Conservation (phyloP, 2,797 vertebrate genomes). For the Schizopygopsis malacanthus region DNA sequence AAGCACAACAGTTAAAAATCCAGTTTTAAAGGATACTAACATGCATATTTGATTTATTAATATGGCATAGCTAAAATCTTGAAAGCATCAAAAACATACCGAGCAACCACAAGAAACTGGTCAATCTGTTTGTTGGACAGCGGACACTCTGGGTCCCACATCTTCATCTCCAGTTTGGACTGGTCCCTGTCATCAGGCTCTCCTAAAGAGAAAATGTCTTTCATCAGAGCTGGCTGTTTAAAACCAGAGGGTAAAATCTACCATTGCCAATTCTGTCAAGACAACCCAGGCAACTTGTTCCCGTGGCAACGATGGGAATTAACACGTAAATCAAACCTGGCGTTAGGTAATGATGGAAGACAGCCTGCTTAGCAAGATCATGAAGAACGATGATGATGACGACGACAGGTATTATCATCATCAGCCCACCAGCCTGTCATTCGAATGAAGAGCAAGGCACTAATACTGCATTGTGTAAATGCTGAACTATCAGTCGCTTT, state of each 20-base stretch:
- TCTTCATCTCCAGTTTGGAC: conserved; percentile 94
- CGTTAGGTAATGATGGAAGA: conserved; percentile 30
- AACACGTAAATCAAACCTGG: conserved; percentile 43
- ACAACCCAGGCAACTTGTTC: conserved; percentile 24
- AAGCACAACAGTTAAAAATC: neutral
- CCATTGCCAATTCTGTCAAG: conserved; percentile 21
- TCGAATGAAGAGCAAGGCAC: conserved; percentile 5
- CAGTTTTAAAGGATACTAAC: neutral
- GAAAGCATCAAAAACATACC: conserved; percentile 77
- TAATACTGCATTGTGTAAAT: conserved; percentile 16
- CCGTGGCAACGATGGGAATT: conserved; percentile 30
- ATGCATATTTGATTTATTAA: neutral
- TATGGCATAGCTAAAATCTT: neutral
- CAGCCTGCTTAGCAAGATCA: conserved; percentile 29
- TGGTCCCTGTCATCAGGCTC: conserved; percentile 95
- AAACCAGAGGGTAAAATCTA: conserved; percentile 10
- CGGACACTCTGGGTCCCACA: conserved; percentile 96
- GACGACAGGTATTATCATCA: conserved; percentile 25
- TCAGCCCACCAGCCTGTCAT: conserved; percentile 21
- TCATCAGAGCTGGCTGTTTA: conserved; percentile 7
- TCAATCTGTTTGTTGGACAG: conserved; percentile 97
- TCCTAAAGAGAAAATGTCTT: conserved; percentile 71
- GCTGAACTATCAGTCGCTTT: neutral
- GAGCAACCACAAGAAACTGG: conserved; percentile 97
- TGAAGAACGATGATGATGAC: conserved; percentile 26